Evolutionary conservation across 2,888 invertebrate species (phyloP).

Genomic region (Coenonympha arcania): DNA sequence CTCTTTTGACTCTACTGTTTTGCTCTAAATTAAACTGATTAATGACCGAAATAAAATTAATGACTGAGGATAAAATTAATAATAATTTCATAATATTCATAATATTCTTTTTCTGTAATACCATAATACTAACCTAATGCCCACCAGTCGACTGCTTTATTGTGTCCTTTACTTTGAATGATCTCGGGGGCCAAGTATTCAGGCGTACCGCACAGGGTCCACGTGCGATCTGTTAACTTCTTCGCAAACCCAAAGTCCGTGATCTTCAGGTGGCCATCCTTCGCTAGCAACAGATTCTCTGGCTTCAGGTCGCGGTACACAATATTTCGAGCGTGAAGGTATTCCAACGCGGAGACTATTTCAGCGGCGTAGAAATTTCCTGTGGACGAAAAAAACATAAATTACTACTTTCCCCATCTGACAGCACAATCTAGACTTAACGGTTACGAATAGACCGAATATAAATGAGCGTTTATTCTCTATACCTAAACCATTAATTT

Average conservation of each 20-base stretch:
- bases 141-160: conserved; percentile 99
- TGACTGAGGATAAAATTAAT: too few species aligned
- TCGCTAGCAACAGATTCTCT: conserved; percentile 93
- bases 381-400: conserved; percentile 46
- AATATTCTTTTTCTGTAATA: too few species aligned
- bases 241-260: conserved; percentile 99
- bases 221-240: conserved; percentile 93
- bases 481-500: too few species aligned
- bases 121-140: conserved; percentile 84
- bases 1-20: too few species aligned
- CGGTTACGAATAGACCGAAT: neutral
- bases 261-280: conserved; percentile 95
- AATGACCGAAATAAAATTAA: too few species aligned
- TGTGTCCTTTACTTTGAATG: conserved; percentile 98
- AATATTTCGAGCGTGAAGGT: conserved; percentile 90
- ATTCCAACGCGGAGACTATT: conserved; percentile 94
- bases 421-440: conserved; percentile 8
- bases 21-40: too few species aligned
- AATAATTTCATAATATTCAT: too few species aligned
- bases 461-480: neutral
- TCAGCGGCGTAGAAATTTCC: conserved; percentile 95
- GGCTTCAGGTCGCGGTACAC: conserved; percentile 94
- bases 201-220: conserved; percentile 97
- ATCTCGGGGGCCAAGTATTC: conserved; percentile 98
- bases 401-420: conserved; percentile 6